A percentile compares a stretch with the other conserved stretches of the same genome.
Conservation (phyloP, 2,113 vertebrate species). For the Rhagologus leucostigma region DNA sequence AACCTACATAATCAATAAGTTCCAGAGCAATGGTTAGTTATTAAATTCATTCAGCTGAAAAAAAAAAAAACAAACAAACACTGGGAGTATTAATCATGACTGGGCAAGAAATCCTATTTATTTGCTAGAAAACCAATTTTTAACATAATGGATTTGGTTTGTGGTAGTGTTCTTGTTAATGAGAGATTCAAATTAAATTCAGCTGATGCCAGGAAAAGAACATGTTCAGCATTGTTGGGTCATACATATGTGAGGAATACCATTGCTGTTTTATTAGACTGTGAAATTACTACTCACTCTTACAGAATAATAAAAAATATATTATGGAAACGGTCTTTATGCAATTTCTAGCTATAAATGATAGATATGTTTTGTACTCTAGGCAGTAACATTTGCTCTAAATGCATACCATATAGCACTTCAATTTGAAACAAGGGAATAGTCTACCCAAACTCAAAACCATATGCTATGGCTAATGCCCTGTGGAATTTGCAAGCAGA, state of each 20-base stretch:
- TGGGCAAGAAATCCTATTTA: not conserved
- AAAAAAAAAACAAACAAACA: not conserved
- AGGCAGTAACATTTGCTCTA: conserved; percentile 60
- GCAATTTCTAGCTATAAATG: conserved; percentile 57
- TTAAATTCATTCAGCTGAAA: not conserved
- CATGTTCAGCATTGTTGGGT: conserved; percentile 26
- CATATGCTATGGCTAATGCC: conserved; percentile 54
- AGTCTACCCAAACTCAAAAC: conserved; percentile 46
- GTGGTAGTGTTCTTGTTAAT: conserved; percentile 43
- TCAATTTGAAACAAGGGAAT: conserved; percentile 16
- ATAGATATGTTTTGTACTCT: conserved; percentile 46
- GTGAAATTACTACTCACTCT: conserved; percentile 65
- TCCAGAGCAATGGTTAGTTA: not conserved
- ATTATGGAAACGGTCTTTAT: conserved; percentile 41
- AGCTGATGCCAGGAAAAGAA: conserved; percentile 33
- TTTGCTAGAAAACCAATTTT: conserved; percentile 23
- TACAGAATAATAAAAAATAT: conserved; percentile 64
- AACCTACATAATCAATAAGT: not conserved
- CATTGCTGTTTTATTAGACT: conserved; percentile 64
- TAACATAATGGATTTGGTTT: conserved; percentile 27
- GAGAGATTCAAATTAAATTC: conserved; percentile 57
- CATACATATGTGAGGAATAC: conserved; percentile 12
- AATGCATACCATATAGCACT: conserved; percentile 64
- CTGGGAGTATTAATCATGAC: not conserved
- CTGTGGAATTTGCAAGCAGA: conserved; percentile 26